These are phyloP conservation scores for Diploscapter pachys DNA, from an alignment of 1,140 invertebrate genomes.

Conservation along the genomic window DNA sequence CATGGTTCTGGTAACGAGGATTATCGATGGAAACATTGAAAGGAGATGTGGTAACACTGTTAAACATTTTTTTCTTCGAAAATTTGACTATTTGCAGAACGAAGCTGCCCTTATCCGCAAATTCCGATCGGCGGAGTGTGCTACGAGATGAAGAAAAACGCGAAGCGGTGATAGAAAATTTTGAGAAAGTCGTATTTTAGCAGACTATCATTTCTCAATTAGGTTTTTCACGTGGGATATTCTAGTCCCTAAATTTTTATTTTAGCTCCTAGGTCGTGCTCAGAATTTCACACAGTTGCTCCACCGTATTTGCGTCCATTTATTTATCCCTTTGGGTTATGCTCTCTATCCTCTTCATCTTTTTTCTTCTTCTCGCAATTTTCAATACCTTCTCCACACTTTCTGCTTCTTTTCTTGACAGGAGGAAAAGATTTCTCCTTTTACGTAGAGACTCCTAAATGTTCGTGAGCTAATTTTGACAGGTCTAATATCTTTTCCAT, in stretches of 20 bases:
- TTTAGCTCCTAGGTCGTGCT: too few relatives aligned
- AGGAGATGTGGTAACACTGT: constrained; percentile 24
- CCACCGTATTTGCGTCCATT: too few relatives aligned
- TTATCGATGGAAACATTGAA: constrained; percentile 24
- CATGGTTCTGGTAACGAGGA: constrained; percentile 17
- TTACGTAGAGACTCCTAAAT: neutral
- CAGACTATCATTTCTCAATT: too few relatives aligned
- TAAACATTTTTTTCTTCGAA: neutral
- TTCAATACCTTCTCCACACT: constrained; percentile 1
- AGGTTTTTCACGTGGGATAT: too few relatives aligned
- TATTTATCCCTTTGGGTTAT: too few relatives aligned
- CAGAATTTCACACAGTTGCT: too few relatives aligned
- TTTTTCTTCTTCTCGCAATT: neutral
- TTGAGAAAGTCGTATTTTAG: too few relatives aligned
- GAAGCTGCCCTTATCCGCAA: constrained; percentile 29
- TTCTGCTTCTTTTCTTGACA: neutral
- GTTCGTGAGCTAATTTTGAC: neutral
- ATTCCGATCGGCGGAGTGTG: constrained; percentile 33
- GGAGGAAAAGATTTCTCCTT: neutral
- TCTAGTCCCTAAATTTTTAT: too few relatives aligned
- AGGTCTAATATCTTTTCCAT: neutral
- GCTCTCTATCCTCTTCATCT: neutral
- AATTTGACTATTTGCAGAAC: constrained; percentile 13
- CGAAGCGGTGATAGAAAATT: too few relatives aligned
- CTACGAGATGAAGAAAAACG: constrained; percentile 12